phyloP scores from a whole-genome alignment of 2,113 vertebrate species.

The Australoheros scitulus region DNA sequence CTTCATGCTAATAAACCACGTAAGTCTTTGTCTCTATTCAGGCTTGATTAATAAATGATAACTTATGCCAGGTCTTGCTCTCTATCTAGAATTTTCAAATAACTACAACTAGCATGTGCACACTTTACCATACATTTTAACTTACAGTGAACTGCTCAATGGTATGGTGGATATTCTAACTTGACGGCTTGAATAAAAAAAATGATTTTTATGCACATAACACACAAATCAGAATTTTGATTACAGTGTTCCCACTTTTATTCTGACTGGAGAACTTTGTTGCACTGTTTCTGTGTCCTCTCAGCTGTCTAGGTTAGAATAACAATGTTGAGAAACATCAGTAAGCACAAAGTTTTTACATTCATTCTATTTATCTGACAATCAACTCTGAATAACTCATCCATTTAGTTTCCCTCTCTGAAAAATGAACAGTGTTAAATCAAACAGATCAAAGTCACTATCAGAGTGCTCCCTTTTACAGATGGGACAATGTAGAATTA shows the following conservation, averaged over 20 bases:
- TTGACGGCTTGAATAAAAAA: neutral
- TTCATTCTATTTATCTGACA: slow-evolving; percentile 1
- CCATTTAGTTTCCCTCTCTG: neutral
- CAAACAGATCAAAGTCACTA: slow-evolving; percentile 34
- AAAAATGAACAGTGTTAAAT: slow-evolving; percentile 8
- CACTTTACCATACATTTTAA: neutral
- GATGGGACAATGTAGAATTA: slow-evolving; percentile 36
- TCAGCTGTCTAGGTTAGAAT: neutral
- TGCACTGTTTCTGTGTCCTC: neutral
- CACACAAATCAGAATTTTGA: neutral
- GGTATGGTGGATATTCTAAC: neutral
- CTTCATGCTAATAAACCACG: neutral
- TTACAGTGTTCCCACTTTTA: neutral
- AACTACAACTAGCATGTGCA: neutral
- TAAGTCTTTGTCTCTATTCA: neutral
- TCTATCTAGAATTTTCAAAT: neutral
- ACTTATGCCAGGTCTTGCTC: neutral
- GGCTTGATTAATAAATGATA: neutral
- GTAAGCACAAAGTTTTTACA: neutral
- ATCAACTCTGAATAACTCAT: neutral
- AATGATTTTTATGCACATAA: neutral
- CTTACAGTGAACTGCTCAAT: neutral
- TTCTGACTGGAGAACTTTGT: neutral
- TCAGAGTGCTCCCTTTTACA: slow-evolving; percentile 9
- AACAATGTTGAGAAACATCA: neutral